These are phyloP conservation scores for Spheniscus mendiculus DNA, from an alignment of 2,113 vertebrate species.

Conservation along the genomic window DNA sequence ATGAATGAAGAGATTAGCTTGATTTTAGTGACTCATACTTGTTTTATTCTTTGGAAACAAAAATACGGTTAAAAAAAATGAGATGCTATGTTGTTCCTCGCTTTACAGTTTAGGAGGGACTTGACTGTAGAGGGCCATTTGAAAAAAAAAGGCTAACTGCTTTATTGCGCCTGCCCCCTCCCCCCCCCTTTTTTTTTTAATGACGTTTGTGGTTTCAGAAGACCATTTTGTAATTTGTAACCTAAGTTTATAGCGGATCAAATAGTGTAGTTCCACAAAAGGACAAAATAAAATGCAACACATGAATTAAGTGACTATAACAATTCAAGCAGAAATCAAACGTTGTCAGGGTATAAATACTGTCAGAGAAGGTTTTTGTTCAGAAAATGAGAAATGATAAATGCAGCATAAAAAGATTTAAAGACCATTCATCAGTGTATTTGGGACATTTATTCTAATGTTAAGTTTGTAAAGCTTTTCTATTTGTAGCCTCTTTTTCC, in stretches of 20 bases:
- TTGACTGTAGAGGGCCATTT: neutral
- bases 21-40: neutral
- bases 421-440: neutral
- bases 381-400: neutral
- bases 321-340: neutral
- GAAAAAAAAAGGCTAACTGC: neutral
- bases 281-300: neutral
- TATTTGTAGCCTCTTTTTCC: neutral
- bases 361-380: neutral
- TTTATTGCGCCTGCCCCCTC: neutral
- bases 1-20: neutral
- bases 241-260: neutral
- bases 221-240: neutral
- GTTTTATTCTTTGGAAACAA: neutral
- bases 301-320: neutral
- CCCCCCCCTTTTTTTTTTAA: rapidly evolving
- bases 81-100: rapidly evolving
- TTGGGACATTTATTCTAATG: neutral
- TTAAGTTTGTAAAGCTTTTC: neutral
- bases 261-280: neutral
- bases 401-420: neutral
- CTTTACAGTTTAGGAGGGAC: neutral
- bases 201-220: neutral
- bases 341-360: neutral
- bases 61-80: neutral